Conservation (phyloP, 2,888 invertebrate species). For the Epirrhoe alternata region DNA sequence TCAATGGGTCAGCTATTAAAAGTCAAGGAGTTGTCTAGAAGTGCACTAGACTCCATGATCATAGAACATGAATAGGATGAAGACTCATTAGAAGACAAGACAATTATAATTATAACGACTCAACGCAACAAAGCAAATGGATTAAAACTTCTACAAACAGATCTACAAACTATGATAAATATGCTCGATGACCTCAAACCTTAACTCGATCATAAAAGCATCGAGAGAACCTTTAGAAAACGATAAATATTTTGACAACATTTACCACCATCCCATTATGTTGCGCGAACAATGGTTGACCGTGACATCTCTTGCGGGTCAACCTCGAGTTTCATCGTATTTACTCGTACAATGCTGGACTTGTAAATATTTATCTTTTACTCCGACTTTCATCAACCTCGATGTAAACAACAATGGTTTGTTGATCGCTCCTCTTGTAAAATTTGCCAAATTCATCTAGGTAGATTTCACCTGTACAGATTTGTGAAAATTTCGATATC, state of each 20-base stretch:
- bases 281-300: constrained; percentile 28
- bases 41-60: not conserved
- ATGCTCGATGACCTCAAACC: not conserved
- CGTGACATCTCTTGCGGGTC: constrained; percentile 35
- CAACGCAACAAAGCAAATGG: not conserved
- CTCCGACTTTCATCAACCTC: constrained; percentile 32
- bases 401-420: constrained; percentile 24
- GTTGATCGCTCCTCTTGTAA: constrained; percentile 25
- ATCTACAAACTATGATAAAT: not conserved
- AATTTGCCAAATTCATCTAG: constrained; percentile 1
- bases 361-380: constrained; percentile 36
- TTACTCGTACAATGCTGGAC: constrained; percentile 25
- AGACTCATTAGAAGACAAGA: not conserved
- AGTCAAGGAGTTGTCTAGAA: not conserved
- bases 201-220: not conserved
- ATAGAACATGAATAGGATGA: too few relatives aligned
- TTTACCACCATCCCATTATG: constrained; percentile 7
- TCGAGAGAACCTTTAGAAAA: not conserved
- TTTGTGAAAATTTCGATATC: constrained; percentile 16
- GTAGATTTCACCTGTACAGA: not conserved
- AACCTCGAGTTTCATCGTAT: constrained; percentile 24
- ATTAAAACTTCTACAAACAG: not conserved
- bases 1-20: constrained; percentile 10
- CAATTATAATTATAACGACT: not conserved
- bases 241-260: constrained; percentile 7